These are phyloP conservation scores for Salarias fasciatus DNA, from an alignment of 2,797 vertebrate species.

Conservation along the genomic window DNA sequence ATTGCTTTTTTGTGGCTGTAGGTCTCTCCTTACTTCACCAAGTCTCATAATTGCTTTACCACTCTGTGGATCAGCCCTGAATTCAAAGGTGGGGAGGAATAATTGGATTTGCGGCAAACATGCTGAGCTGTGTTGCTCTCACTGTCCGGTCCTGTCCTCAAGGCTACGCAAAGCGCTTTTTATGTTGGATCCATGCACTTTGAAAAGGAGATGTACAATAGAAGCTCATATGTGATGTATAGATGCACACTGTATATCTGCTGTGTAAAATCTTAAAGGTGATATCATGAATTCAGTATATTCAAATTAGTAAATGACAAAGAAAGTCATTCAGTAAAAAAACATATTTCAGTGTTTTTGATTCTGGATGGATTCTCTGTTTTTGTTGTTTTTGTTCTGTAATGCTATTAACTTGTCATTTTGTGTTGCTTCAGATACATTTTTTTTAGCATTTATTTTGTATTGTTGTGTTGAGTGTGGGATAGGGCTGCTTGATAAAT, in stretches of 20 bases:
- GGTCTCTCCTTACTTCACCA: constrained; percentile 68
- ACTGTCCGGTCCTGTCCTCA: constrained; percentile 83
- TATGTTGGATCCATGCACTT: constrained; percentile 76
- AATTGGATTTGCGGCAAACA: constrained; percentile 91
- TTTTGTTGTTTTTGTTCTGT: no score
- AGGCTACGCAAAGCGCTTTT: constrained; percentile 78
- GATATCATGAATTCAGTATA: background rate
- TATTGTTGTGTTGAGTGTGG: no score
- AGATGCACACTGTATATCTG: constrained; percentile 8
- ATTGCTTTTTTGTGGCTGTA: constrained; percentile 14
- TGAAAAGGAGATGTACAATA: constrained; percentile 51
- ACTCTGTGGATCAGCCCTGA: constrained; percentile 86
- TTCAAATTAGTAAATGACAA: no score
- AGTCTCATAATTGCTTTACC: constrained; percentile 88
- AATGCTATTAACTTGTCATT: no score
- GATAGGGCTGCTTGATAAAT: no score
- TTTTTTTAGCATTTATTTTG: no score
- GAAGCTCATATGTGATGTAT: constrained; percentile 32
- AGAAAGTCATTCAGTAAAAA: no score
- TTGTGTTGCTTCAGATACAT: no score
- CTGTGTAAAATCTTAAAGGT: constrained; percentile 16
- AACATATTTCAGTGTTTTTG: no score
- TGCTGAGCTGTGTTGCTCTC: constrained; percentile 88
- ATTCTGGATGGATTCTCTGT: background rate
- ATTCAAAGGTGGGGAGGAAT: constrained; percentile 89